A percentile compares a stretch with the other conserved stretches of the same genome.
These are phyloP conservation scores for Gymnarchus niloticus DNA, from an alignment of 2,113 vertebrate species.

Conservation along the genomic window DNA sequence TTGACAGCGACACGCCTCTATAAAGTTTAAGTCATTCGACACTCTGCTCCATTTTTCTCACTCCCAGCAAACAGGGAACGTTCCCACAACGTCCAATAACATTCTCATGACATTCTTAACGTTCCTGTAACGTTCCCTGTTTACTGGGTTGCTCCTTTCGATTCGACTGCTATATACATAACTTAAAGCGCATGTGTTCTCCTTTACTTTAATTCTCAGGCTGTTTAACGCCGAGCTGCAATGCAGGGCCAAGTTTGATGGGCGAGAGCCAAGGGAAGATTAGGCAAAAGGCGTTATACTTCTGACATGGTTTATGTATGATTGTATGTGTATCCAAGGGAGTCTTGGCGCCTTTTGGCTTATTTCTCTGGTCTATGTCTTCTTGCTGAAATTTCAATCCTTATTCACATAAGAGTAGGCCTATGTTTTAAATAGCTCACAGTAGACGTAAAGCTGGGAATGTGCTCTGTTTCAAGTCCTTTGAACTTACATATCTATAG, in stretches of 20 bases:
- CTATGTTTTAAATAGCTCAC: background rate
- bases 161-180: no score
- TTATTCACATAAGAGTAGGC: background rate
- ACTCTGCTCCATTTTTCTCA: background rate
- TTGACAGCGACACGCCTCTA: background rate
- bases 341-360: background rate
- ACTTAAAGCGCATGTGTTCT: background rate
- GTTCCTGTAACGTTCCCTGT: no score
- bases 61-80: no score
- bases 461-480: background rate
- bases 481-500: background rate
- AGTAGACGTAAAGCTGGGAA: background rate
- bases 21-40: background rate
- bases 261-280: background rate
- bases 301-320: background rate
- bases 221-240: background rate
- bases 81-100: no score
- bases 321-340: background rate
- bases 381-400: background rate
- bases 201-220: background rate
- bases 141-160: no score
- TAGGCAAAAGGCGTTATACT: background rate
- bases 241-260: background rate
- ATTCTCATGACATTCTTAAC: no score
- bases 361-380: background rate